A percentile compares a stretch with the other conserved stretches of the same genome.
phyloP scores from a whole-genome alignment of 2,113 vertebrate species.

The Phalacrocorax brasilianus region DNA sequence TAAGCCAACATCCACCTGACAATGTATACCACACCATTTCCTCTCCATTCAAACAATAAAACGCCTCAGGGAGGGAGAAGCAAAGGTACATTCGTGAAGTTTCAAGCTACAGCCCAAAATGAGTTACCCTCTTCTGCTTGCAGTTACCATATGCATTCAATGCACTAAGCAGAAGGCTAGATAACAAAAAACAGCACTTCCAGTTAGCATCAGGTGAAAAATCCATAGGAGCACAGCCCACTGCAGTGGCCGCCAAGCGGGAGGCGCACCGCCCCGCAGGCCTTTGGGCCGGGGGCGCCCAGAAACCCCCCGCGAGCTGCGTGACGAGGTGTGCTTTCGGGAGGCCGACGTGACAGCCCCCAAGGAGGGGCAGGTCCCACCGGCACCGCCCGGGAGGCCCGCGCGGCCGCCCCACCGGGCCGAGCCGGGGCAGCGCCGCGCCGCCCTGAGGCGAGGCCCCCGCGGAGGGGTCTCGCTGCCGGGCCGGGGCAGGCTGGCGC shows the following conservation, averaged over 20 bases:
- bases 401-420: no score
- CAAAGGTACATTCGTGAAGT: background rate
- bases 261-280: background rate
- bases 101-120: background rate
- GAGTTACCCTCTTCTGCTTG: background rate
- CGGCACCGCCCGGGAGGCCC: background rate
- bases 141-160: background rate
- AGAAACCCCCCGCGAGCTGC: background rate
- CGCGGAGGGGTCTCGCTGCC: no score
- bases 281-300: background rate
- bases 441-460: no score
- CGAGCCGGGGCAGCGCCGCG: no score
- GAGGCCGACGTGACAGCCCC: background rate
- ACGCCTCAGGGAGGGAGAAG: background rate
- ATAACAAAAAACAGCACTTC: background rate
- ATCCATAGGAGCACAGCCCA: background rate
- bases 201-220: background rate
- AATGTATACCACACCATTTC: background rate
- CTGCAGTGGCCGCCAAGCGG: background rate
- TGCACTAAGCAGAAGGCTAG: background rate
- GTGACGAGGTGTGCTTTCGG: rapidly evolving
- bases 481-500: no score
- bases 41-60: background rate
- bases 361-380: background rate
- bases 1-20: background rate